These are phyloP conservation scores for Penaeus chinensis DNA, from an alignment of 1,140 invertebrate genomes.

Conservation along the genomic window DNA sequence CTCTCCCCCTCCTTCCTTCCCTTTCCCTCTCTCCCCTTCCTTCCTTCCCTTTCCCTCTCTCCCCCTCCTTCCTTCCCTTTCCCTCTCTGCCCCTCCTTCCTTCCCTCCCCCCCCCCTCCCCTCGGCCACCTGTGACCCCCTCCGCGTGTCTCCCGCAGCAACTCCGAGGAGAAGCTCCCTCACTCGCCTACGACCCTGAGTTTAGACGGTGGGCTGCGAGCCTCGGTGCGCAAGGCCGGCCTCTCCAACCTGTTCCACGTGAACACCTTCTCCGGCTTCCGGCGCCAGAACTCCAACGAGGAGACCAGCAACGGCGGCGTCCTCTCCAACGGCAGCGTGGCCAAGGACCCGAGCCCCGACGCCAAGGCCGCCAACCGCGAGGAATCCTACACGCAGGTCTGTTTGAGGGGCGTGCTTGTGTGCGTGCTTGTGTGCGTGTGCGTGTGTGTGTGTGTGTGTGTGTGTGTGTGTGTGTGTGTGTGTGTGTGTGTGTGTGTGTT, in stretches of 20 bases:
- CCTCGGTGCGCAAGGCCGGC: slow-evolving; percentile 49
- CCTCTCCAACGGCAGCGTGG: slow-evolving; percentile 49
- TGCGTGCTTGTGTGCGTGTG: not conserved
- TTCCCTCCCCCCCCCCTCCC: too few species aligned
- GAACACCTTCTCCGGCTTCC: slow-evolving; percentile 54
- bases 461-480: too few species aligned
- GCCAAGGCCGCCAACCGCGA: slow-evolving; percentile 37
- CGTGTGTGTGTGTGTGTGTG: too few species aligned
- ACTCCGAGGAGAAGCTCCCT: slow-evolving; percentile 46
- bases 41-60: too few species aligned
- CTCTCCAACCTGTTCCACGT: slow-evolving; percentile 54
- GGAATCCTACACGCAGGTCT: slow-evolving; percentile 54
- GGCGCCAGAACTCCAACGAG: slow-evolving; percentile 51
- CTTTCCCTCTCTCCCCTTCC: too few species aligned
- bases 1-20: too few species aligned
- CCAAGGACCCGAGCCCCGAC: slow-evolving; percentile 34
- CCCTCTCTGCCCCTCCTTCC: too few species aligned
- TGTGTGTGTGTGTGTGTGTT: too few species aligned
- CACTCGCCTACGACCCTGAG: slow-evolving; percentile 35
- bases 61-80: too few species aligned
- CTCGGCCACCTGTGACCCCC: not conserved
- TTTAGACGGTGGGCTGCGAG: slow-evolving; percentile 41
- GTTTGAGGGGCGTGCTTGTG: not conserved
- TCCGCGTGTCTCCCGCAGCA: slow-evolving; percentile 6
- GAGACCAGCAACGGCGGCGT: slow-evolving; percentile 22